Base-by-base conservation (phyloP, 2,888 invertebrate genomes). In the Drymonia ruficornis region DNA sequence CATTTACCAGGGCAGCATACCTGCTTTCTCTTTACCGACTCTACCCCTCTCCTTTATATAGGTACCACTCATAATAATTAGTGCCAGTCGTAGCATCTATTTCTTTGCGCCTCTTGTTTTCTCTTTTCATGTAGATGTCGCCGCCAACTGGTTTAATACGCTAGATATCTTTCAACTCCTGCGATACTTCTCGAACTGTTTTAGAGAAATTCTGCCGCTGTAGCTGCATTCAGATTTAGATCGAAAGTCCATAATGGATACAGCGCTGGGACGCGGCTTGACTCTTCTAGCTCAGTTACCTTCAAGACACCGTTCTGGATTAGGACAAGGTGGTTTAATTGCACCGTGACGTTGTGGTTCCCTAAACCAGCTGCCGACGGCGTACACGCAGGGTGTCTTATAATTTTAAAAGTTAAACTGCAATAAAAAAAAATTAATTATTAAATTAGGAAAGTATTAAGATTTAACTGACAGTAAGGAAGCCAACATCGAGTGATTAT, bases 41-140 rank as follows among this genome's bases (percentile, higher is more conserved):
- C 34, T 46, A 45, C 16, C 43, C 51, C 16, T 31, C 31, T 49
- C 38, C 43, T 28, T 49, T 45, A 57, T 54, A 47, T 67, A n/a
- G n/a, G n/a, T n/a, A n/a, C n/a, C 59, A 5, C 63, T 52, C 50
- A 52, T 63, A 62, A 49, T 67, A 64, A 16, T 56, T 52, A 23
- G 68, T 65, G 9, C 67, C 64, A 49, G 51, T 56, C 12, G 55
- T 47, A 15, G 60, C 60, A 44, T 65, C 64, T n/a, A n/a, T 49
- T 49, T 58, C 57, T 59, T 13, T 63, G 53, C 38, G 52, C 49
- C 38, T 55, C 31, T 34, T 34, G 31, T 34, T 34, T 34, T 12
- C n/a, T n/a, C n/a, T 12, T 34, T 28, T 28, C 28, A 7, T 28
- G 7, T 28, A 28, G 28, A 28, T 7, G 28, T 28, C 7, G 3